Evolutionary conservation across 2,888 invertebrate genomes (phyloP), one percentile per base, ranked within the genome.

Genomic region (Philereme transversata): DNA sequence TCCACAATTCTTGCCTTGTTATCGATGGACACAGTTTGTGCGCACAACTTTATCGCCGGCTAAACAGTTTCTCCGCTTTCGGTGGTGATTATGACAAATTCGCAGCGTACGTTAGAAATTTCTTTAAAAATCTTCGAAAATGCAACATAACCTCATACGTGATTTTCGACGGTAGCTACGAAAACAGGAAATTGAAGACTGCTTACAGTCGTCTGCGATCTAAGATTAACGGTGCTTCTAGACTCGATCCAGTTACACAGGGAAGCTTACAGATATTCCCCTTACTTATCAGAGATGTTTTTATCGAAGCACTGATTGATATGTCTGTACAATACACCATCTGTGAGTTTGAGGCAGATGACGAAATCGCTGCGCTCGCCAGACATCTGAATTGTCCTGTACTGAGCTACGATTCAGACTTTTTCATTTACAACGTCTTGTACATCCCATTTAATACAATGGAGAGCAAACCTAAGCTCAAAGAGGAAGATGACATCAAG

Each of bases 321-420:
- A 93, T 96, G 76, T 92, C 93, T 5, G 88, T 98, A 6, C 93
- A 93, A 7, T 93, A 94, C 64, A 95, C 95, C 49, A 94, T 96
- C 54, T 96, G 97, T 77, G 94, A 96, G 70, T 97, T 96, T 82
- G 99, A 99, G 86, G 98, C 98, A 1, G 99, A 99, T 81, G 95
- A 95, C 70, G 96, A 97, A 76, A 95, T 98, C 57, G 98, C 98
- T 0, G 95, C 95, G 0, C 84, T 98, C 70, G 97, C 98, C 0
- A 94, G 95, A 67, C 92, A 94, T 58, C 88, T 97, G 3, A 91
- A 95, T 44, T 98, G 97, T 74, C 98, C 98, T 0, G 96, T 99
- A 3, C 82, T 99, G 4, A 98, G 98, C 76, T 97, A 96, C 72
- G 99, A 99, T 86, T 98, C 98, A 0, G 99, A 99, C 87, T 99